Evolutionary conservation across 2,888 invertebrate genomes (phyloP).

Genomic region (Cyclophora albipunctata): DNA sequence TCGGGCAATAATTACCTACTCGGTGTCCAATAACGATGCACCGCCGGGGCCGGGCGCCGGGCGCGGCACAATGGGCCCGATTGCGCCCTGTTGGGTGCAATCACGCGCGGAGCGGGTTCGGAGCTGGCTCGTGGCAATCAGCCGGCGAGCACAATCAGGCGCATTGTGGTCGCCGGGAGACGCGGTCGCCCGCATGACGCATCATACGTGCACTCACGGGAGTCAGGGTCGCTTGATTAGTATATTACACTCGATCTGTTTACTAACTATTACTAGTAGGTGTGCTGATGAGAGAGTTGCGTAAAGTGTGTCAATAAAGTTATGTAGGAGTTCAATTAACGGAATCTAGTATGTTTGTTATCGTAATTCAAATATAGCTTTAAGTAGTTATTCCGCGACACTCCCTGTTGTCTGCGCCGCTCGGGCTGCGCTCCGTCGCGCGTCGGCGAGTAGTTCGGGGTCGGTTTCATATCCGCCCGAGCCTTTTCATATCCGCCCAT

Average conservation of each 20-base stretch:
- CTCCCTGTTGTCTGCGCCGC: no score
- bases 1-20: no score
- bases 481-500: slow-evolving; percentile 40
- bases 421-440: background rate
- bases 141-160: background rate
- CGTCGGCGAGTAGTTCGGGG: slow-evolving; percentile 11
- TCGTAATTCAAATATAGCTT: no score
- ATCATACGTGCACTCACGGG: background rate
- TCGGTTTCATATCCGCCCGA: slow-evolving; percentile 34
- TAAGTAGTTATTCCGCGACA: no score
- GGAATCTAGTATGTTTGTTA: no score
- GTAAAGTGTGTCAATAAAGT: no score
- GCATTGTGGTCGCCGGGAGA: background rate
- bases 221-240: background rate
- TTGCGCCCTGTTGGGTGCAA: background rate
- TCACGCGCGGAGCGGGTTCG: background rate
- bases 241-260: no score
- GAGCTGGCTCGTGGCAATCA: background rate
- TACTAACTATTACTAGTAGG: no score
- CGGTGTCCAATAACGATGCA: no score
- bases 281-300: no score
- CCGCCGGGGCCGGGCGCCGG: no score
- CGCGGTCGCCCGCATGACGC: background rate
- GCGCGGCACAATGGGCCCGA: background rate
- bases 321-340: no score